Conservation (phyloP, 2,113 vertebrate genomes). For the Peucedramus taeniatus region DNA sequence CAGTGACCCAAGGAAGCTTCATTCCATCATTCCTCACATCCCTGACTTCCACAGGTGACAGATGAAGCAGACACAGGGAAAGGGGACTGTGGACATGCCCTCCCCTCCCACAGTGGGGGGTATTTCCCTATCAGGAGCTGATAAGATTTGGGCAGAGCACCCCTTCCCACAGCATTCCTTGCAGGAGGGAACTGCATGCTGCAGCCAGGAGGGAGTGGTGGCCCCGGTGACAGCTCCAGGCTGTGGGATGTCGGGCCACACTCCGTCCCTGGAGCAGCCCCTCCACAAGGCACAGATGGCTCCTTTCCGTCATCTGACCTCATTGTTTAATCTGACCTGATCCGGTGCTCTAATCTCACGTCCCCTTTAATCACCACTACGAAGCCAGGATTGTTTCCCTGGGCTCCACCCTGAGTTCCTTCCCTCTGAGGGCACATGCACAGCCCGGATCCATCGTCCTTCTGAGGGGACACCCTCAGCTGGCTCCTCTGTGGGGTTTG, state of each 20-base stretch:
- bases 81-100: no score
- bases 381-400: not conserved
- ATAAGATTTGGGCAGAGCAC: constrained; percentile 21
- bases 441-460: fast-evolving
- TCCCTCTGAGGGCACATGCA: not conserved
- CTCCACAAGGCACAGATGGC: constrained; percentile 32
- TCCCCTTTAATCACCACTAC: not conserved
- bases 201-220: not conserved
- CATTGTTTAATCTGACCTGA: constrained; percentile 58
- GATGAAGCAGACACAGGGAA: not conserved
- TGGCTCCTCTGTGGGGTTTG: fast-evolving
- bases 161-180: constrained; percentile 23
- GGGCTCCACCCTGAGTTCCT: constrained; percentile 28
- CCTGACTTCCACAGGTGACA: not conserved
- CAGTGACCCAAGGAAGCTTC: not conserved
- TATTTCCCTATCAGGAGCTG: constrained; percentile 46
- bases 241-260: not conserved
- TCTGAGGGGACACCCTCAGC: not conserved
- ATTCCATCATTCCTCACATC: not conserved
- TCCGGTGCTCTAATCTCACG: not conserved
- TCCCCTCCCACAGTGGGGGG: not conserved
- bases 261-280: not conserved
- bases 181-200: not conserved
- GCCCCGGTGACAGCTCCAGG: not conserved
- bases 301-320: constrained; percentile 38